Conservation (phyloP, 2,113 vertebrate species). For the Xenopus borealis region DNA sequence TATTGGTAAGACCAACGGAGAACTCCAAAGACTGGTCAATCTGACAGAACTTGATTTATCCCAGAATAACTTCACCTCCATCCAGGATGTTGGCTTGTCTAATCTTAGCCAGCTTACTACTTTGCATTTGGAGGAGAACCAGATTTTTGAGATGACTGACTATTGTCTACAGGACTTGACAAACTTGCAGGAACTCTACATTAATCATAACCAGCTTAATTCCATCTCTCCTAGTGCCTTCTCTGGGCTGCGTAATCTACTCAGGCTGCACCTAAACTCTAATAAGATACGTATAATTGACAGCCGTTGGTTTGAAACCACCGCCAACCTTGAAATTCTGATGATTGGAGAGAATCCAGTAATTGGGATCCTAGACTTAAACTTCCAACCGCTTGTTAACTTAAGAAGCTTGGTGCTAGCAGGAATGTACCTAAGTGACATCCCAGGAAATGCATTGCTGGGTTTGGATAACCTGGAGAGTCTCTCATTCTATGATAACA, state of each 20-base stretch:
- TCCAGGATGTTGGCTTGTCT: slow-evolving; percentile 85
- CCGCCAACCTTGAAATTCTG: slow-evolving; percentile 92
- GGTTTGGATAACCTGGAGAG: slow-evolving; percentile 95
- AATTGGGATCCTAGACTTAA: slow-evolving; percentile 89
- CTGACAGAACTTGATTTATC: slow-evolving; percentile 94
- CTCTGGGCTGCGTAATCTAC: slow-evolving; percentile 81
- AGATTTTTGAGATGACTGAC: slow-evolving; percentile 89
- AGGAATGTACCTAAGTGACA: slow-evolving; percentile 93
- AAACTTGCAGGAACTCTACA: slow-evolving; percentile 94
- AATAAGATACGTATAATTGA: slow-evolving; percentile 88
- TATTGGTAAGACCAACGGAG: slow-evolving; percentile 84
- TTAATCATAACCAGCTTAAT: slow-evolving; percentile 97
- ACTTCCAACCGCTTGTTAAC: slow-evolving; percentile 87
- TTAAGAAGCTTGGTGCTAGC: slow-evolving; percentile 91
- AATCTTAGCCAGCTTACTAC: slow-evolving; percentile 94
- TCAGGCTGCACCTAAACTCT: slow-evolving; percentile 94
- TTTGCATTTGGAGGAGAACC: slow-evolving; percentile 94
- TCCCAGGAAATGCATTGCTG: slow-evolving; percentile 92
- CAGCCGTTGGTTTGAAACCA: slow-evolving; percentile 93
- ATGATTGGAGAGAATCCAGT: slow-evolving; percentile 98
- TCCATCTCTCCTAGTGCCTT: slow-evolving; percentile 89
- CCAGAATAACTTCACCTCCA: slow-evolving; percentile 93
- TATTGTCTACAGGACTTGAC: slow-evolving; percentile 87
- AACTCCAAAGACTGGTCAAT: slow-evolving; percentile 91
- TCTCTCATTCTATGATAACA: slow-evolving; percentile 96